Evolutionary conservation across 2,797 vertebrate genomes (phyloP).

Genomic region (Mycteria americana): DNA sequence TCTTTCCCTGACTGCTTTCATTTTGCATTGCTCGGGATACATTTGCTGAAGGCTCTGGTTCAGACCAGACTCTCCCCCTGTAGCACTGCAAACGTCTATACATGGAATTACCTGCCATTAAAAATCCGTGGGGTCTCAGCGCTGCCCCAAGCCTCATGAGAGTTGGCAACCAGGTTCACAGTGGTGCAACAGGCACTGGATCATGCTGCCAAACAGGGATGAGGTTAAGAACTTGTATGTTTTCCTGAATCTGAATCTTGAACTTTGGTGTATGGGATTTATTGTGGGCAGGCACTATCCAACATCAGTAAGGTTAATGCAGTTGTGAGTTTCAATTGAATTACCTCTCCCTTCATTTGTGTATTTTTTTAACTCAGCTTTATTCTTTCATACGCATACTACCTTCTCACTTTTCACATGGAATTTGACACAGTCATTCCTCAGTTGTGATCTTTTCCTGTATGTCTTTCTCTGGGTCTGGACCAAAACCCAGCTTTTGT

Average conservation of each 20-base stretch:
- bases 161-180: not conserved
- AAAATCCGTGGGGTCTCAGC: not conserved
- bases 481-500: not conserved
- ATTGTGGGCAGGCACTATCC: not conserved
- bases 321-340: not conserved
- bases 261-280: not conserved
- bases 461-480: not conserved
- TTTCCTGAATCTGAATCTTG: not conserved
- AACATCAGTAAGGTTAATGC: not conserved
- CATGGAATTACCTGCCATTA: not conserved
- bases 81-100: not conserved
- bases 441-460: not conserved
- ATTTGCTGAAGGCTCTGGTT: not conserved
- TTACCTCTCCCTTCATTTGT: not conserved
- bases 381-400: not conserved
- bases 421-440: not conserved
- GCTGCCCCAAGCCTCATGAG: not conserved
- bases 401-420: not conserved
- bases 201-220: not conserved
- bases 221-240: not conserved
- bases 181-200: not conserved
- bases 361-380: not conserved
- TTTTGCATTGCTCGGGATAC: not conserved
- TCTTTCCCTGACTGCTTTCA: not conserved
- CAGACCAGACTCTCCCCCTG: not conserved